Conservation (phyloP, 1,140 invertebrate genomes). For the Drosophila nikananu region DNA sequence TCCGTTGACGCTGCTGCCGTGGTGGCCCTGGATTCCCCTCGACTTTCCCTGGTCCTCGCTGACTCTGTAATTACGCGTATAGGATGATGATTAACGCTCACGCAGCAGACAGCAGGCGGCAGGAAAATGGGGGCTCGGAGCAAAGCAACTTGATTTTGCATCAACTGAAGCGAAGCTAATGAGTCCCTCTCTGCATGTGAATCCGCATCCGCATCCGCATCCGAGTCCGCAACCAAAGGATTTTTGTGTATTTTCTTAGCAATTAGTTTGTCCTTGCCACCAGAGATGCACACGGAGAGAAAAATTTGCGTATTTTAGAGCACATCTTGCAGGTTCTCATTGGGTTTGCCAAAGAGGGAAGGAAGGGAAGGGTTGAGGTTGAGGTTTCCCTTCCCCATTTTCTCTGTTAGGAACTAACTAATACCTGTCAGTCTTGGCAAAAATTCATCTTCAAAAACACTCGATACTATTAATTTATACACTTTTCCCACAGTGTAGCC, state of each 20-base stretch:
- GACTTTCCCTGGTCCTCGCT: slow-evolving; percentile 12
- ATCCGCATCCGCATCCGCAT: slow-evolving; percentile 35
- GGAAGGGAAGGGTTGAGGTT: not conserved
- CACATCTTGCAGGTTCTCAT: not conserved
- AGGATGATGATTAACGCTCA: slow-evolving; percentile 81
- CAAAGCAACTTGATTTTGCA: slow-evolving; percentile 54
- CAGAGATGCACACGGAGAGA: not conserved
- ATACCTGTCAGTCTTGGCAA: too few relatives aligned
- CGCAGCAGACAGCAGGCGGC: slow-evolving; percentile 46
- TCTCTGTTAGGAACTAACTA: too few relatives aligned
- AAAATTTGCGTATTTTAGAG: not conserved
- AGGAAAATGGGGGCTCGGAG: slow-evolving; percentile 7
- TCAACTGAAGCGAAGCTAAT: slow-evolving; percentile 80
- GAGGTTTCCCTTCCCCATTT: too few relatives aligned
- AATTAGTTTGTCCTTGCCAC: slow-evolving; percentile 67
- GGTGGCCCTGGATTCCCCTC: not conserved
- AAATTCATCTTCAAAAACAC: too few relatives aligned
- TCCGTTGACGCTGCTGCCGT: slow-evolving; percentile 42
- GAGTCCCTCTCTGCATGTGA: slow-evolving; percentile 64
- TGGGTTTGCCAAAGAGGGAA: not conserved
- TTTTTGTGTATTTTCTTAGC: slow-evolving; percentile 68
- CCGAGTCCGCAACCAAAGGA: slow-evolving; percentile 38
- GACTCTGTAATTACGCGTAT: slow-evolving; percentile 80
- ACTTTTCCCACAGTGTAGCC: not conserved
- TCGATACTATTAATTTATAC: not conserved